Base-by-base conservation (phyloP, 1,140 invertebrate genomes). In the Nymphalis io region DNA sequence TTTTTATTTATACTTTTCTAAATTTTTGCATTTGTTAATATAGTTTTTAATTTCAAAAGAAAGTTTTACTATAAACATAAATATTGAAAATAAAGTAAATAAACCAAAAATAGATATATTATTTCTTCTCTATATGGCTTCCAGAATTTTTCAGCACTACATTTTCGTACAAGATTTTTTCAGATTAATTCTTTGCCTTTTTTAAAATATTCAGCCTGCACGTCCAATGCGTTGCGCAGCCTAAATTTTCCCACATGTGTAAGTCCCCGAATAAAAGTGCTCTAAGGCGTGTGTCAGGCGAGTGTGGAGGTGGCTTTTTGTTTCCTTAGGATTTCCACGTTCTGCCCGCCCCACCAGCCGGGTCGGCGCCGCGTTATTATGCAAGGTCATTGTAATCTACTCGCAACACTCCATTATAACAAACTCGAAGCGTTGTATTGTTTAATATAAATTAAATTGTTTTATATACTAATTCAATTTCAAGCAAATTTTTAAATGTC, bases 351-450 rank as follows among this genome's bases (percentile, higher is more conserved):
- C 21, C 59, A 23, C 38, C 67, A 80, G 78, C 48, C 77, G 59
- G 57, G 55, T 64, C 74, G 79, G 72, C 78, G 80, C 73, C 79
- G 61, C 67, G 75, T 79, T 84, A 80, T 82, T 83, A 83, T 84
- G 81, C 81, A 74, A 79, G 78, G 70, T 83, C 80, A 78, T 80
- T 83, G 76, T 82, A 78, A 73, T 74, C 74, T 68, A 73, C 74
- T 77, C 74, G 69, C 73, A 70, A 73, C 79, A 79, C 78, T 82
- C 71, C 67, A 78, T 79, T 64, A 75, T 78, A 73, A 81, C 76
- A 78, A 79, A 76, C 65, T 68, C 70, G 62, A 68, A 74, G 75
- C 73, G 72, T 20, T 63, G 60, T 63, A 51, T 33, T 55, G 51
- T 15, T 55, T 27, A 55, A 23, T 53, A 53, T 53, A 20, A 55